Evolutionary conservation across 2,113 vertebrate species (phyloP).

Genomic region (Climacteris rufus): DNA sequence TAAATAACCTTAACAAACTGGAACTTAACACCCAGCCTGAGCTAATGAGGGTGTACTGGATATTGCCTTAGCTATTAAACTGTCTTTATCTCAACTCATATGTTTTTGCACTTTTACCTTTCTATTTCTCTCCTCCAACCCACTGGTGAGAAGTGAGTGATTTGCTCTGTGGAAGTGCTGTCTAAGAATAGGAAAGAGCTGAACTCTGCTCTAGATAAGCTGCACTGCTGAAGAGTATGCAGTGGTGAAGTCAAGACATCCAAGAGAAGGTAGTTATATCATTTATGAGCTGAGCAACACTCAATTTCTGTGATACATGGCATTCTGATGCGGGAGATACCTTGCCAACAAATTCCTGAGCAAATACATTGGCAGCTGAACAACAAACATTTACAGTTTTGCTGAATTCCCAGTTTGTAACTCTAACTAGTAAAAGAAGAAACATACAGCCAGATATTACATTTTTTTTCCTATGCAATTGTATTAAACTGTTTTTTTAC

Average conservation of each 20-base stretch:
- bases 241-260: background rate
- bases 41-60: background rate
- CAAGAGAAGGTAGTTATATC: background rate
- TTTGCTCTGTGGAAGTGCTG: background rate
- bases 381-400: background rate
- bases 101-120: background rate
- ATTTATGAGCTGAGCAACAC: background rate
- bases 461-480: background rate
- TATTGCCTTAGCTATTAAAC: background rate
- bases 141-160: accelerated
- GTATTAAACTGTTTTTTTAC: background rate
- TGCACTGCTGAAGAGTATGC: background rate
- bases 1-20: no score
- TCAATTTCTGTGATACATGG: background rate
- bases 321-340: background rate
- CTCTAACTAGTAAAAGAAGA: background rate
- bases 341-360: background rate
- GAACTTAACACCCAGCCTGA: no score
- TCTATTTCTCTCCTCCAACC: background rate
- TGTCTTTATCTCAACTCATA: background rate
- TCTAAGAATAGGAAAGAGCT: background rate
- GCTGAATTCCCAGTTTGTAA: background rate
- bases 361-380: background rate
- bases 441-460: background rate
- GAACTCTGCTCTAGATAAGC: background rate